Evolutionary conservation across 2,797 vertebrate species (phyloP), one percentile per base, ranked within the genome.

Genomic region (Aphelocoma californica): DNA sequence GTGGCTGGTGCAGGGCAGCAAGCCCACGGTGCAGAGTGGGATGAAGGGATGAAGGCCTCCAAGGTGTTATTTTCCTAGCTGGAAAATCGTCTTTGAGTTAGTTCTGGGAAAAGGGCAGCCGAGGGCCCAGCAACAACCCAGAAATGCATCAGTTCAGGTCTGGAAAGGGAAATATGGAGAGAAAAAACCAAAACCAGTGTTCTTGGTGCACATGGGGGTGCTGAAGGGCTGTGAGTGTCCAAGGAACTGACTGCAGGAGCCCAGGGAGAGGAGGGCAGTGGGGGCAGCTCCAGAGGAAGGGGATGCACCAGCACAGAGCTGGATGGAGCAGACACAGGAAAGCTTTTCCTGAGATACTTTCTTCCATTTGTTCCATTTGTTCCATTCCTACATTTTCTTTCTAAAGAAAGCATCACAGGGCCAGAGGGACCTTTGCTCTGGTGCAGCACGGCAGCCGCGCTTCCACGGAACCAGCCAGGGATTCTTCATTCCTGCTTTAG

Each of bases 11-110:
- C 38, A 56, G 61, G 34, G 32, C 25, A 24, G 42, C 17, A 14
- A 45, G 19, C 14, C 42, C 21, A 2, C 0, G 0, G 12, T 2
- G 7, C 26, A 6, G 13, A 9, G 10, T 0, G 1, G 28, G 20
- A 17, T 12, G 29, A 20, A 38, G 3, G 7, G 19, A 17, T 12
- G 29, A 20, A 38, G 3, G 8, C 0, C 12, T 16, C 21, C n/a
- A 11, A 26, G 21, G 1, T 1, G 3, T 8, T 67, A 16, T 6
- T 19, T 5, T 32, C 25, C 25, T 11, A 3, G 1, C 60, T 94
- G 69, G 29, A 34, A 77, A 73, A 44, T 10, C 1, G 2, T 10
- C 12, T 36, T n/a, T 28, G 67, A 23, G 20, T 25, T 10, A 23
- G 36, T n/a, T 21, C 15, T 45, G 19, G 16, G 32, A 5, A 36